phyloP scores from a whole-genome alignment of 2,113 vertebrate species.

The Rhodinocichla rosea region DNA sequence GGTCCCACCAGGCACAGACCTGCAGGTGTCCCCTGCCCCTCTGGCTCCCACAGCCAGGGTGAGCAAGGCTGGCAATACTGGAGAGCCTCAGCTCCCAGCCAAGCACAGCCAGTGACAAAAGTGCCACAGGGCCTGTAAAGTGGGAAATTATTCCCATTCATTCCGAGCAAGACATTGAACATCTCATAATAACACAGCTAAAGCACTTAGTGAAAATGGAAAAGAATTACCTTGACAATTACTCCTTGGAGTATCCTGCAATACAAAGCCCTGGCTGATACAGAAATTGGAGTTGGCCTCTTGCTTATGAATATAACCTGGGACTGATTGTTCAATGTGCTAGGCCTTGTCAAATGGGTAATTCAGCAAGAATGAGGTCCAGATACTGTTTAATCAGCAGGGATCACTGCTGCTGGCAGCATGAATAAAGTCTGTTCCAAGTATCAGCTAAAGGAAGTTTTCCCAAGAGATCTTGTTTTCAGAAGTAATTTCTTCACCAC shows the following conservation, averaged over 20 bases:
- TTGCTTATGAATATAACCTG: neutral
- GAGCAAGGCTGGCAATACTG: neutral
- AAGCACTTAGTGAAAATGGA: neutral
- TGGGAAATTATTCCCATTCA: neutral
- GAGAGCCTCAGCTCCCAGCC: neutral
- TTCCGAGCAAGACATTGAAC: neutral
- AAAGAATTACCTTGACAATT: neutral
- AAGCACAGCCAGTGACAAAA: neutral
- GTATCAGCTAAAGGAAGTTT: neutral
- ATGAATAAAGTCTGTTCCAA: neutral
- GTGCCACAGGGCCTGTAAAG: neutral
- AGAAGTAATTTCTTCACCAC: neutral
- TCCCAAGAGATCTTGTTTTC: neutral
- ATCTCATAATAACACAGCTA: neutral
- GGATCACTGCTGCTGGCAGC: neutral
- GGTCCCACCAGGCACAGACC: neutral
- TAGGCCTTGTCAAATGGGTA: neutral
- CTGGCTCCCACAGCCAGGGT: neutral
- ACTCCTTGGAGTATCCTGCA: neutral
- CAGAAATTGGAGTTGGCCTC: neutral
- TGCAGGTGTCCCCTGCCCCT: neutral
- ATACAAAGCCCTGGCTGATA: neutral
- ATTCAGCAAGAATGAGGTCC: neutral
- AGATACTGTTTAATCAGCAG: neutral
- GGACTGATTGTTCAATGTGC: neutral